Evolutionary conservation across 2,113 vertebrate genomes (phyloP).

Genomic region (Siphamia tubifer): DNA sequence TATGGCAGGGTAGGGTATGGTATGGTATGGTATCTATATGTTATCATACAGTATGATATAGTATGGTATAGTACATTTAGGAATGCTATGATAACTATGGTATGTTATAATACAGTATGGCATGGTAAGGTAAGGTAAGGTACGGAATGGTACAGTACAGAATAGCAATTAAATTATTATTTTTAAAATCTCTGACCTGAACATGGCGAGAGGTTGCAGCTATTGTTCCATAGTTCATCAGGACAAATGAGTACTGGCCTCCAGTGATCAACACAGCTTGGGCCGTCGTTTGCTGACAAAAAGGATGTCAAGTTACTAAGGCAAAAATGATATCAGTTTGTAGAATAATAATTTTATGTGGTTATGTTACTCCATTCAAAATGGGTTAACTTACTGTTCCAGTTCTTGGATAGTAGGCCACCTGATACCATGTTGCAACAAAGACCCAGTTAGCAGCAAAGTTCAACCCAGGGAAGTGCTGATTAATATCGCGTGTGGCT

Average conservation of each 20-base stretch:
- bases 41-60: too few relatives aligned
- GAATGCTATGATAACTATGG: too few relatives aligned
- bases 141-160: too few relatives aligned
- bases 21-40: too few relatives aligned
- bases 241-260: slow-evolving; percentile 49
- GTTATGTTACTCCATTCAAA: neutral
- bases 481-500: slow-evolving; percentile 61
- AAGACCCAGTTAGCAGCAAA: slow-evolving; percentile 63
- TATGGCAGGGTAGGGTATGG: too few relatives aligned
- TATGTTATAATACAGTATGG: too few relatives aligned
- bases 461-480: slow-evolving; percentile 29
- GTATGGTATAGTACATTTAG: too few relatives aligned
- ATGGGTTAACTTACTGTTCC: slow-evolving; percentile 46
- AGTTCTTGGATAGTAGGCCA: slow-evolving; percentile 55
- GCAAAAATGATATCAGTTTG: neutral
- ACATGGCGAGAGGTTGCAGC: fast-evolving
- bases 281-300: slow-evolving; percentile 52
- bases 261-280: slow-evolving; percentile 69
- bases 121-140: too few relatives aligned
- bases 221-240: slow-evolving; percentile 71
- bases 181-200: slow-evolving; percentile 59
- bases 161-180: too few relatives aligned
- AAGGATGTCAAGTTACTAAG: too few relatives aligned
- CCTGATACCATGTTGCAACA: slow-evolving; percentile 75
- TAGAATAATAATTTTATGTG: too few relatives aligned